Conservation (phyloP, 2,888 invertebrate genomes). For the Spodoptera exigua region DNA sequence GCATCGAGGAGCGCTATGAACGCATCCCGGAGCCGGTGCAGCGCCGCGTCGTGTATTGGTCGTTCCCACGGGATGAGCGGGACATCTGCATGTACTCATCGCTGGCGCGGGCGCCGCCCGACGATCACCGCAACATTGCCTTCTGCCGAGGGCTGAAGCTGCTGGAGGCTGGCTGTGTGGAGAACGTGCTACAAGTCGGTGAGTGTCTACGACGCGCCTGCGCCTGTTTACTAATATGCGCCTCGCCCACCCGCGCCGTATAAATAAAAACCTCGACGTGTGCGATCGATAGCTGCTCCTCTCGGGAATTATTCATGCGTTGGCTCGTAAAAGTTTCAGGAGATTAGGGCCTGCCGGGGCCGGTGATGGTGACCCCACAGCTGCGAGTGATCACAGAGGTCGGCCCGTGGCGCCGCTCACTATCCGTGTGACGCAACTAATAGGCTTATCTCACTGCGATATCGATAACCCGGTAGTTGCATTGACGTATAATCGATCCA, state of each 20-base stretch:
- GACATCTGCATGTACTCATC: slow-evolving; percentile 97
- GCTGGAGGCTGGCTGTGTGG: slow-evolving; percentile 94
- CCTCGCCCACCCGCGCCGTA: slow-evolving; percentile 89
- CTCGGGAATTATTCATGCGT: slow-evolving; percentile 89
- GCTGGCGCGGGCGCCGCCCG: slow-evolving; percentile 89
- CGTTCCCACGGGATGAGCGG: slow-evolving; percentile 95
- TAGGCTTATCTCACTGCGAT: slow-evolving; percentile 68
- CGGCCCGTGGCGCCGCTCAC: slow-evolving; percentile 48
- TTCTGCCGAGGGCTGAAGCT: slow-evolving; percentile 96
- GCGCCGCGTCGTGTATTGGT: slow-evolving; percentile 96
- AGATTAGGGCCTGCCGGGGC: slow-evolving; percentile 79
- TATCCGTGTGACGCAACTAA: slow-evolving; percentile 64
- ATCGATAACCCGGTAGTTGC: slow-evolving; percentile 71
- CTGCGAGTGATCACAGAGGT: slow-evolving; percentile 53
- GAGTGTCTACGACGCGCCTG: slow-evolving; percentile 89
- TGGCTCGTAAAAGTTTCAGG: slow-evolving; percentile 83
- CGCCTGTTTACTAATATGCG: slow-evolving; percentile 89
- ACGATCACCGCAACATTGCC: slow-evolving; percentile 94
- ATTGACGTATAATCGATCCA: slow-evolving; percentile 72
- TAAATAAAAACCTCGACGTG: slow-evolving; percentile 89
- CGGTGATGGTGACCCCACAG: slow-evolving; percentile 63
- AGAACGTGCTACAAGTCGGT: slow-evolving; percentile 97
- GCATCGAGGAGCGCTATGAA: slow-evolving; percentile 95
- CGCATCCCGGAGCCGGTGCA: slow-evolving; percentile 97
- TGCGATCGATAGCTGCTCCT: slow-evolving; percentile 89